Evolutionary conservation across 2,888 invertebrate genomes (phyloP).

Genomic region (Sphecodes monilicornis): DNA sequence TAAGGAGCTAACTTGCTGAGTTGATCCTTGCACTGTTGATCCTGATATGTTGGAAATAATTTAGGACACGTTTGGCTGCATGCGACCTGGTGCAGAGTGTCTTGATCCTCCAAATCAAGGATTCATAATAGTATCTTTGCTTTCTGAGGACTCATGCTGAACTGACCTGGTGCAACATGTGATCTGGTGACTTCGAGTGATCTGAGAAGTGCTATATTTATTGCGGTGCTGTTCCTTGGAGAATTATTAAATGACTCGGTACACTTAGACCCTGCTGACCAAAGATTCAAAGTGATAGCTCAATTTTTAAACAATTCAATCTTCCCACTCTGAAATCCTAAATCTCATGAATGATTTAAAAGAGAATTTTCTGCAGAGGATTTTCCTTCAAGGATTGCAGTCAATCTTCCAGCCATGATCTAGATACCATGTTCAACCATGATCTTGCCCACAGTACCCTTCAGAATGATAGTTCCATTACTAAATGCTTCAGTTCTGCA

Average conservation of each 20-base stretch:
- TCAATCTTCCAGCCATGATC: not conserved
- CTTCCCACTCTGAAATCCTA: not conserved
- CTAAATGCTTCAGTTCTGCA: not conserved
- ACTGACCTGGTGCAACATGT: not conserved
- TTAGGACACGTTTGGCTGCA: no score
- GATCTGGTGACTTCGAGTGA: not conserved
- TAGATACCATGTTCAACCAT: not conserved
- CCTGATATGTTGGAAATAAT: no score
- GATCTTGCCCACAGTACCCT: not conserved
- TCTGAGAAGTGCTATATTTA: not conserved
- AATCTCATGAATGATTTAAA: not conserved
- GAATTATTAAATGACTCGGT: no score
- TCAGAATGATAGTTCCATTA: not conserved
- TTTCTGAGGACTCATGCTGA: no score
- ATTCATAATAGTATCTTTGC: not conserved
- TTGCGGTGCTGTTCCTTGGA: not conserved
- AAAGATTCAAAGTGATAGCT: no score
- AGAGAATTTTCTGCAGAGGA: not conserved
- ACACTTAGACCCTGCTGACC: no score
- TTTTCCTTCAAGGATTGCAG: no score
- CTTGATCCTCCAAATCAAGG: not conserved
- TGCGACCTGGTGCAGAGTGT: no score
- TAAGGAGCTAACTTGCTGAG: not conserved
- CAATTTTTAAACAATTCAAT: not conserved
- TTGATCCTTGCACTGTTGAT: not conserved